phyloP scores from a whole-genome alignment of 2,888 invertebrate species.

The Andricus quercusramuli region DNA sequence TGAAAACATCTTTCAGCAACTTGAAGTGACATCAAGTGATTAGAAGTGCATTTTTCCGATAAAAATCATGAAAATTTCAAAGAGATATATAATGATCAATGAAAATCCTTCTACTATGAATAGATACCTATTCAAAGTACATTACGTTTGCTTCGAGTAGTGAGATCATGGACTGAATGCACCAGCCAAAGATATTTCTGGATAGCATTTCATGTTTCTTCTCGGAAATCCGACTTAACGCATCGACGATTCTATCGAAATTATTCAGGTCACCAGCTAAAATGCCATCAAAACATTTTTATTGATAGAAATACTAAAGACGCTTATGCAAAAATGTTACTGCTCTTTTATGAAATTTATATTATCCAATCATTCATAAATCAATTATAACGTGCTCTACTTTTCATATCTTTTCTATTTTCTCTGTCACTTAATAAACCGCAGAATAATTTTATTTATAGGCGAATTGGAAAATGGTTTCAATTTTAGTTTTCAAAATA shows the following conservation, averaged over 20 bases:
- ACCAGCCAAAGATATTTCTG: constrained; percentile 36
- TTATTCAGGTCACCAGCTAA: constrained; percentile 19
- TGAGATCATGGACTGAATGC: constrained; percentile 31
- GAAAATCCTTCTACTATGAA: constrained; percentile 15
- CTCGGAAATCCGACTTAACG: constrained; percentile 24
- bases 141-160: constrained; percentile 20
- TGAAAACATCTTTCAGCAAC: too few species aligned
- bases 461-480: too few species aligned
- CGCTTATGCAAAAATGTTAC: neutral
- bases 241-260: constrained; percentile 24
- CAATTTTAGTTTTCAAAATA: too few species aligned
- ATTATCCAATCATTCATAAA: too few species aligned
- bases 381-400: too few species aligned
- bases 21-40: too few species aligned
- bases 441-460: too few species aligned
- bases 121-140: constrained; percentile 12
- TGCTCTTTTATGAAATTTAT: too few species aligned
- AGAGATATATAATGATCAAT: neutral
- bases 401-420: too few species aligned
- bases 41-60: neutral
- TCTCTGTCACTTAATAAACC: too few species aligned
- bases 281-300: neutral
- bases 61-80: neutral
- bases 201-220: constrained; percentile 13
- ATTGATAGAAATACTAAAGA: constrained; percentile 11